Conservation (phyloP, 2,113 vertebrate species). For the Eublepharis macularius region DNA sequence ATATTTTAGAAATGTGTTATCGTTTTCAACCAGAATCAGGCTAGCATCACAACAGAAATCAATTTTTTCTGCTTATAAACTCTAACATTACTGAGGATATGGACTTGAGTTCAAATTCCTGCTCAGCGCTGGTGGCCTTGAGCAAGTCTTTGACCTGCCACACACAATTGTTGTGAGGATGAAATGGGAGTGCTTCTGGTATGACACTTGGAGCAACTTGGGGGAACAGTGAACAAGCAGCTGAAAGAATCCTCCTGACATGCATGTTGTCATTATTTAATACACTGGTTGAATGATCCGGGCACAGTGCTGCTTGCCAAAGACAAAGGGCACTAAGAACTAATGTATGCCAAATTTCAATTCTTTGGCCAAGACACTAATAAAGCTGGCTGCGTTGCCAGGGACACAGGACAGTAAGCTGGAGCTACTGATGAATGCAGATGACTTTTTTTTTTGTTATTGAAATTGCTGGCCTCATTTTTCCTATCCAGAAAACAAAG, state of each 20-base stretch:
- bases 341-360: conserved; percentile 39
- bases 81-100: background rate
- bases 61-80: background rate
- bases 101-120: background rate
- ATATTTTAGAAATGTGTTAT: too few relatives aligned
- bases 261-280: conserved; percentile 19
- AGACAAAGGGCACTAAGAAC: conserved; percentile 25
- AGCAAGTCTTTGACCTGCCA: background rate
- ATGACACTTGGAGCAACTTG: background rate
- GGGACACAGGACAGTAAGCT: background rate
- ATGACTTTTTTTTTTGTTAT: conserved; percentile 44
- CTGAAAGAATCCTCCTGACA: conserved; percentile 24
- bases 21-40: background rate
- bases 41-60: background rate
- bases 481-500: conserved; percentile 28
- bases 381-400: conserved; percentile 16
- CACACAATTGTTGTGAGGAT: background rate
- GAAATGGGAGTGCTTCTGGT: background rate
- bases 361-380: conserved; percentile 39
- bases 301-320: conserved; percentile 6
- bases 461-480: conserved; percentile 49
- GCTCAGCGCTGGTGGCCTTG: background rate
- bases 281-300: background rate
- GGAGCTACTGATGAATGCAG: conserved; percentile 13
- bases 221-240: background rate